Percentiles rank a stretch among this genome's conserved stretches.
phyloP scores from a whole-genome alignment of 2,888 invertebrate species.

The Coelinius sp. region DNA sequence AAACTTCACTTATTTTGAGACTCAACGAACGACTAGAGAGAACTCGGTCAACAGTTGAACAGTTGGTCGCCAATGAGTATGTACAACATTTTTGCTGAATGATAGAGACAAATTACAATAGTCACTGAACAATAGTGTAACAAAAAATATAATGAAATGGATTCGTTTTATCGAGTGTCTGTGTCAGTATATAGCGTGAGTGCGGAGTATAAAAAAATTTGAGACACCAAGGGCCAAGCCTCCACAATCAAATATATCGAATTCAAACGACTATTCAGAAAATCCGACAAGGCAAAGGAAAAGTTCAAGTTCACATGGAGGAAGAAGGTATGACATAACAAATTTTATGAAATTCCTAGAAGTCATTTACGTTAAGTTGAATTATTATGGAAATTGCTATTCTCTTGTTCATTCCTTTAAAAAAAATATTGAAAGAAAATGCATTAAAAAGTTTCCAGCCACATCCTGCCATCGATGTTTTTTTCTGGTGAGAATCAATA shows the following conservation, averaged over 20 bases:
- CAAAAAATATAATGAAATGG: not conserved
- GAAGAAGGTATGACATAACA: constrained; percentile 4
- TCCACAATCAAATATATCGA: not conserved
- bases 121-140: not conserved
- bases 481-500: not conserved
- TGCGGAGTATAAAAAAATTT: not conserved
- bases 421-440: not conserved
- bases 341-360: not conserved
- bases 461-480: not conserved
- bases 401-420: no score
- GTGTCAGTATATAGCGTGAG: no score
- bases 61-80: not conserved
- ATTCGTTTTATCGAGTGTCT: not conserved
- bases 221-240: not conserved
- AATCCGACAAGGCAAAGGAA: not conserved
- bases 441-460: not conserved
- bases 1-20: constrained; percentile 10
- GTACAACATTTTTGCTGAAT: not conserved
- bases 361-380: no score
- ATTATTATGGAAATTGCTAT: no score
- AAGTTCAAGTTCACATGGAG: not conserved
- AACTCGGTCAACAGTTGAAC: constrained; percentile 14
- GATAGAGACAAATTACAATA: not conserved
- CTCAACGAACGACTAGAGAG: not conserved
- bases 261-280: not conserved